Evolutionary conservation across 2,113 vertebrate species (phyloP).

Genomic region (Vulpes ferrilata): DNA sequence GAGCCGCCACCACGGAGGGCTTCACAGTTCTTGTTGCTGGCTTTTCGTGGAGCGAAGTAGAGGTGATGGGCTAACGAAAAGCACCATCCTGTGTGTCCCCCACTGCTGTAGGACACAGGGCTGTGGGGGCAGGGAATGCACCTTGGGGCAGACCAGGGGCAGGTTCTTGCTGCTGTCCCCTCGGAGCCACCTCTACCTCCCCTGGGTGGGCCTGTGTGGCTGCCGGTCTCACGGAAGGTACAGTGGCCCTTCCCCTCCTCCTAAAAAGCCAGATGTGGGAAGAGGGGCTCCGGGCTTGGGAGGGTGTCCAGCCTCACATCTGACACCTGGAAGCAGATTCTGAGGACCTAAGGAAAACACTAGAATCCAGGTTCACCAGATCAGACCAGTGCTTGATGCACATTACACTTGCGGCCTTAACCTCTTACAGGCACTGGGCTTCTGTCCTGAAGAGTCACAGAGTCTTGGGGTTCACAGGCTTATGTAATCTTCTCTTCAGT

Average conservation of each 20-base stretch:
- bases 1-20: too few species aligned
- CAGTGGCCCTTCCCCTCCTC: not conserved
- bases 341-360: not conserved
- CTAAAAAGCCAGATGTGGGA: not conserved
- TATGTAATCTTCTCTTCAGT: not conserved
- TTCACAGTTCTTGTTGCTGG: not conserved
- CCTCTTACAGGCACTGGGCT: not conserved
- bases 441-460: not conserved
- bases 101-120: not conserved
- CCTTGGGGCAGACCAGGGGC: not conserved
- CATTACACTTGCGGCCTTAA: too few species aligned
- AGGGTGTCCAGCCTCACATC: not conserved
- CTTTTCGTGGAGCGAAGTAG: not conserved
- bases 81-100: too few species aligned
- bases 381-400: not conserved
- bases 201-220: not conserved
- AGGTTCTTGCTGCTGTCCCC: not conserved
- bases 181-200: not conserved
- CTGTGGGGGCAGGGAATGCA: not conserved
- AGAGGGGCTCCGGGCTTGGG: not conserved
- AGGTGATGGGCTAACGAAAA: too few species aligned
- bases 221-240: not conserved
- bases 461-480: not conserved
- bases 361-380: not conserved
- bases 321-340: not conserved